Evolutionary conservation across 2,888 invertebrate genomes (phyloP).

Genomic region (Doris montereyensis): DNA sequence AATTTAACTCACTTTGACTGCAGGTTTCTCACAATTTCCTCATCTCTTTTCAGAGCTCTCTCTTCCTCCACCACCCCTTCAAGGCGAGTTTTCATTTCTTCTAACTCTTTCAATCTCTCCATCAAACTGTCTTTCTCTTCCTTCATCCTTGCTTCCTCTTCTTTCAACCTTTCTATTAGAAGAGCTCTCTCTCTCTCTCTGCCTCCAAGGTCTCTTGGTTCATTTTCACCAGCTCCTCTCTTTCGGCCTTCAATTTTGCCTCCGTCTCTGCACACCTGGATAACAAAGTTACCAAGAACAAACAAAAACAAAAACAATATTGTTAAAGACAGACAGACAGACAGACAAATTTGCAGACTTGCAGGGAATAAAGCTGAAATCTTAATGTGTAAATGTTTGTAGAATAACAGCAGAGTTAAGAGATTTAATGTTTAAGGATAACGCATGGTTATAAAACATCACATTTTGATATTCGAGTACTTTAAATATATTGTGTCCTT

Average conservation of each 20-base stretch:
- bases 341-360: too few relatives aligned
- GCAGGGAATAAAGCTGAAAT: too few relatives aligned
- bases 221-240: constrained; percentile 24
- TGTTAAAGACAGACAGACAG: too few relatives aligned
- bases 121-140: constrained; percentile 79
- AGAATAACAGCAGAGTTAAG: too few relatives aligned
- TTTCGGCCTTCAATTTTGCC: constrained; percentile 24
- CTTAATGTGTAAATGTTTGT: too few relatives aligned
- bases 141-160: constrained; percentile 79
- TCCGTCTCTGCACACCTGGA: constrained; percentile 36
- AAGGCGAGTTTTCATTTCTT: constrained; percentile 80
- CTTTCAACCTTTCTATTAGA: constrained; percentile 73
- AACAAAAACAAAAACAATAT: too few relatives aligned
- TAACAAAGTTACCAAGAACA: background rate
- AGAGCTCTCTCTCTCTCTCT: constrained; percentile 73
- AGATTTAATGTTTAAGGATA: too few relatives aligned
- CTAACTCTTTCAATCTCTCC: constrained; percentile 79
- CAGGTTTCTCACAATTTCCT: constrained; percentile 80
- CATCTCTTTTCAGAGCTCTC: constrained; percentile 87
- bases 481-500: too few relatives aligned
- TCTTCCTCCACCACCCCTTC: constrained; percentile 85
- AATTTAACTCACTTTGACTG: constrained; percentile 66
- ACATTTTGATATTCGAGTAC: too few relatives aligned
- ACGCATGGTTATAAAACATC: too few relatives aligned
- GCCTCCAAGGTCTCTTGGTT: constrained; percentile 34